Evolutionary conservation across 2,113 vertebrate genomes (phyloP).

Genomic region (Phainopepla nitens): DNA sequence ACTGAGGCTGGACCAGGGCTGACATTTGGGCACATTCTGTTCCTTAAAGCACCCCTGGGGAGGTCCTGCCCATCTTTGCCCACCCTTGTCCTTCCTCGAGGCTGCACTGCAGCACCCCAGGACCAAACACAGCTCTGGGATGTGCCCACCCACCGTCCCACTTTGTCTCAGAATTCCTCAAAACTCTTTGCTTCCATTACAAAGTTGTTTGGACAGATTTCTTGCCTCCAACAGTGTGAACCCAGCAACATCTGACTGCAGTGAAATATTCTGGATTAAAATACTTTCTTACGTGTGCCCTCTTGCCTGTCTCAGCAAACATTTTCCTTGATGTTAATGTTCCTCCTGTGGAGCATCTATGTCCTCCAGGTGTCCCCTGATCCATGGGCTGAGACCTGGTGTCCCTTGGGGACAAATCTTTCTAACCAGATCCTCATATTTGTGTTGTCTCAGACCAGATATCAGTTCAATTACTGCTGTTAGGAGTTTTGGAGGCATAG

Average conservation of each 20-base stretch:
- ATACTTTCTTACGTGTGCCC: not conserved
- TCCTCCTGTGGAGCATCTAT: not conserved
- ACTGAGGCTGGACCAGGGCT: not conserved
- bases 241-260: not conserved
- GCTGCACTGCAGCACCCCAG: accelerated
- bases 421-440: not conserved
- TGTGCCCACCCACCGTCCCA: accelerated
- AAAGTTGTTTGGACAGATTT: not conserved
- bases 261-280: not conserved
- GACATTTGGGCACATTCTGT: not conserved
- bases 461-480: not conserved
- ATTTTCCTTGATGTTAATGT: accelerated
- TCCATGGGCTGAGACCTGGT: accelerated
- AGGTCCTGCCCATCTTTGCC: not conserved
- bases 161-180: not conserved
- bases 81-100: not conserved
- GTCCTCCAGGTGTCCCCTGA: not conserved
- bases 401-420: not conserved
- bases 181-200: not conserved
- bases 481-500: not conserved
- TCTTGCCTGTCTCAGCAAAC: not conserved
- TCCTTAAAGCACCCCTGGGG: not conserved
- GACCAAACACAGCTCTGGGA: accelerated
- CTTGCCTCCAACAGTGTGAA: not conserved
- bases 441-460: not conserved